Base-by-base conservation (phyloP, 2,888 invertebrate species). In the Sabatieria punctata region DNA sequence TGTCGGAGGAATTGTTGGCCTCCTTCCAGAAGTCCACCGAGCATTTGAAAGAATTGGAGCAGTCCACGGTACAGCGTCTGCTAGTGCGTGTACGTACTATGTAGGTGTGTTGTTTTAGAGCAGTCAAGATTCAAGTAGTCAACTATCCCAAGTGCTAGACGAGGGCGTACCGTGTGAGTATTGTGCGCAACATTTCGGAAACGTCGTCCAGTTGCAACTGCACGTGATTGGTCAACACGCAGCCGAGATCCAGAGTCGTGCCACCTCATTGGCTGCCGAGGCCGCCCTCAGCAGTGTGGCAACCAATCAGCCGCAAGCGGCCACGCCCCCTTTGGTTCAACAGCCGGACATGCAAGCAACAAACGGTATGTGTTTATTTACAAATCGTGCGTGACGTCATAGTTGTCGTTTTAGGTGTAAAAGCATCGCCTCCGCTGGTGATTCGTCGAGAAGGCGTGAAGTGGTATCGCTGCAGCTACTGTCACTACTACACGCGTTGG, bases 391-490 rank as follows among this genome's bases (percentile, higher is more conserved):
- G n/a, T n/a, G n/a, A n/a, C n/a, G n/a, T n/a, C n/a, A n/a, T n/a
- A n/a, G n/a, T n/a, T n/a, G n/a, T n/a, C n/a, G n/a, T n/a, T n/a
- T n/a, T n/a, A n/a, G n/a, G n/a, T n/a, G n/a, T n/a, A n/a, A 21
- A 33, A 33, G n/a, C 11, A 11, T 38, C 38, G 19, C 38, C 38
- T 8, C 38, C 38, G 8, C 38, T 38, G 38, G 38, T 38, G 6
- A 21, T 38, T 13, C 11, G 41, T 19, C 53, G 53, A 36, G 52
- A 53, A 45, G 57, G 57, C 45, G 58, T 59, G 35, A 61, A 85
- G 68, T 79, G 78, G 51, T 88, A 86, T 69, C 80, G 82, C 54
- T 89, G 89, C 70, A 81, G 84, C 38, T 78, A 81, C 65, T 89
- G 89, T 66, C 79, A 82, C 46, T 89, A 86, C 66, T 79, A 82